Evolutionary conservation across 1,140 invertebrate genomes (phyloP), one percentile per base, ranked within the genome.

Genomic region (Dolichoris vasculosae): DNA sequence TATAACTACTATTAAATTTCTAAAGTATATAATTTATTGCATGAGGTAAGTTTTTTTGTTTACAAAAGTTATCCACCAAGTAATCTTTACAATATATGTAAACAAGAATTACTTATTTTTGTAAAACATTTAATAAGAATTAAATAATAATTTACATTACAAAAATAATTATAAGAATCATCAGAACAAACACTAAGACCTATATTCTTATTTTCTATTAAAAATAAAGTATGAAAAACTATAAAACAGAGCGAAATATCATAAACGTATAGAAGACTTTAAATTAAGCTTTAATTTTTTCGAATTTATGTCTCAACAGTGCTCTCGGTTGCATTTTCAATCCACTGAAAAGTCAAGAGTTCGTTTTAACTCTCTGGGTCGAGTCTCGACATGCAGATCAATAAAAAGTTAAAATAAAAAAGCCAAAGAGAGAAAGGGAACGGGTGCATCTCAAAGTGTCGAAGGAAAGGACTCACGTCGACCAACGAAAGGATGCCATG

Each of bases 1-100:
- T 81, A 17, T 69, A 43, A n/a, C 63, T 81, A 46, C 46, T 82
- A 82, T 82, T 82, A 48, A 82, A 73, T 82, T 82, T 69, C 63
- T 48, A 43, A 32, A 71, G 80, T 23, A 69, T 71, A 38, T 46
- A 82, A 79, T 83, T 82, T 81, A 63, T 32, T 23, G 43, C 69
- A 73, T 55, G 85, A 63, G n/a, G n/a, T n/a, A n/a, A n/a, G n/a
- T n/a, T n/a, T n/a, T n/a, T n/a, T n/a, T n/a, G n/a, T n/a, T n/a
- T n/a, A n/a, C n/a, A n/a, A n/a, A n/a, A n/a, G n/a, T n/a, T n/a
- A n/a, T n/a, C n/a, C n/a, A n/a, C n/a, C n/a, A n/a, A n/a, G n/a
- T n/a, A n/a, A n/a, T n/a, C n/a, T n/a, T n/a, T n/a, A n/a, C n/a
- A n/a, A n/a, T n/a, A n/a, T n/a, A n/a, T n/a, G n/a, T n/a, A n/a